Evolutionary conservation across 2,113 vertebrate species (phyloP).

Genomic region (Hemiprocne comata): DNA sequence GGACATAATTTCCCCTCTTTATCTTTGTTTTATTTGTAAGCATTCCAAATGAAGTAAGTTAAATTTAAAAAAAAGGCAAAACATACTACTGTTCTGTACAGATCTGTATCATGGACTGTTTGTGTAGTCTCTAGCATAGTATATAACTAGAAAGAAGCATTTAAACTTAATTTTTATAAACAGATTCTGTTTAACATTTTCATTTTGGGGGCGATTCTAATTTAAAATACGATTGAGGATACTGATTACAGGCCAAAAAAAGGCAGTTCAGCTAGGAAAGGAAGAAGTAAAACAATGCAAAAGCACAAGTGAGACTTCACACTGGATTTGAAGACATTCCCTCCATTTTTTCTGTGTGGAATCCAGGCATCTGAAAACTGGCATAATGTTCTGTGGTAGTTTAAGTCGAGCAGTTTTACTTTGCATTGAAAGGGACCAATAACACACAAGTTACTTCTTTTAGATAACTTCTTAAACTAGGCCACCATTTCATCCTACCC

Average conservation of each 20-base stretch:
- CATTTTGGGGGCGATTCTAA: background rate
- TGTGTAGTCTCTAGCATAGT: background rate
- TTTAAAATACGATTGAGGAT: background rate
- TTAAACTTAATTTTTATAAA: background rate
- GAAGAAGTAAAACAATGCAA: background rate
- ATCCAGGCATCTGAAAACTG: background rate
- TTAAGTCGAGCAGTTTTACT: too few species aligned
- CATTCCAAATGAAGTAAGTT: background rate
- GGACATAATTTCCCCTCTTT: background rate
- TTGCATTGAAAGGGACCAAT: background rate
- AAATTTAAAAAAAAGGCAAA: background rate
- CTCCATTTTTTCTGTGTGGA: background rate
- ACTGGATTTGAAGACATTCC: background rate
- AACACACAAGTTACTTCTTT: too few species aligned
- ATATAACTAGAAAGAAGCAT: background rate
- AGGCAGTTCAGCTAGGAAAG: background rate
- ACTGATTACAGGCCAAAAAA: background rate
- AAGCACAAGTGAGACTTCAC: background rate
- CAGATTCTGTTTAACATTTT: background rate
- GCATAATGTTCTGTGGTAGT: background rate
- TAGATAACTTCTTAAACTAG: background rate
- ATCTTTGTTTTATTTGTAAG: background rate
- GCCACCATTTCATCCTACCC: background rate
- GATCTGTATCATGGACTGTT: too few species aligned
- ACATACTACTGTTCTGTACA: too few species aligned